phyloP scores from a whole-genome alignment of 2,797 vertebrate species.

The Aulostomus chinensis region DNA sequence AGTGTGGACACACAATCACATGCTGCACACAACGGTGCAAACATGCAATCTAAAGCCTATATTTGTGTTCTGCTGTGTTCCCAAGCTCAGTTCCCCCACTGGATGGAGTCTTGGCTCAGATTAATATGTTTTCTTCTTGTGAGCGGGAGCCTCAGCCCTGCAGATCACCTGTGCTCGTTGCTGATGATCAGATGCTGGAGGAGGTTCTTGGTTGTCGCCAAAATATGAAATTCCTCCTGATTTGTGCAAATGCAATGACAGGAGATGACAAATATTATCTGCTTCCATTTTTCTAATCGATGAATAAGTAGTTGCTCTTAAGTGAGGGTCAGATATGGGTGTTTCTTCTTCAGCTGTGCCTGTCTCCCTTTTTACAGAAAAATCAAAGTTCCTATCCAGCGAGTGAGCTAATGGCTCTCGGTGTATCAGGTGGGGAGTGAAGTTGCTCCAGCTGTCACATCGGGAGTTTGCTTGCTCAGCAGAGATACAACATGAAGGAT shows the following conservation, averaged over 20 bases:
- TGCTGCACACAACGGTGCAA: slow-evolving; percentile 8
- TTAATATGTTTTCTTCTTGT: not conserved
- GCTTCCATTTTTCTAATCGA: not conserved
- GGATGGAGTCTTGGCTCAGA: not conserved
- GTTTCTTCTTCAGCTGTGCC: not conserved
- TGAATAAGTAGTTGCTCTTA: not conserved
- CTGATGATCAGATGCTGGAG: not conserved
- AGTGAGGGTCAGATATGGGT: not conserved
- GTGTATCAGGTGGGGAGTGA: not conserved
- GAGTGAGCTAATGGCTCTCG: not conserved
- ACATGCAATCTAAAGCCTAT: slow-evolving; percentile 5
- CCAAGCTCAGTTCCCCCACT: not conserved
- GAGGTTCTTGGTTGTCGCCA: not conserved
- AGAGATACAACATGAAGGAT: slow-evolving; percentile 25
- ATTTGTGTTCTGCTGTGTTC: not conserved
- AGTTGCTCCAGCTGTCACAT: slow-evolving; percentile 10
- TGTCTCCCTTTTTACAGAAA: not conserved
- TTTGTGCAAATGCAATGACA: too few relatives aligned
- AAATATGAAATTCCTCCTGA: too few relatives aligned
- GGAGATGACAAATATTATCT: not conserved
- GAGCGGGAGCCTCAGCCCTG: not conserved
- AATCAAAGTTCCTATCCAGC: not conserved
- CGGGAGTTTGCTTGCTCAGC: slow-evolving; percentile 27
- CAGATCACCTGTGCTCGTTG: not conserved
- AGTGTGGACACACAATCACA: slow-evolving; percentile 4